Conservation (phyloP, 2,888 invertebrate genomes). For the Craniophora ligustri region DNA sequence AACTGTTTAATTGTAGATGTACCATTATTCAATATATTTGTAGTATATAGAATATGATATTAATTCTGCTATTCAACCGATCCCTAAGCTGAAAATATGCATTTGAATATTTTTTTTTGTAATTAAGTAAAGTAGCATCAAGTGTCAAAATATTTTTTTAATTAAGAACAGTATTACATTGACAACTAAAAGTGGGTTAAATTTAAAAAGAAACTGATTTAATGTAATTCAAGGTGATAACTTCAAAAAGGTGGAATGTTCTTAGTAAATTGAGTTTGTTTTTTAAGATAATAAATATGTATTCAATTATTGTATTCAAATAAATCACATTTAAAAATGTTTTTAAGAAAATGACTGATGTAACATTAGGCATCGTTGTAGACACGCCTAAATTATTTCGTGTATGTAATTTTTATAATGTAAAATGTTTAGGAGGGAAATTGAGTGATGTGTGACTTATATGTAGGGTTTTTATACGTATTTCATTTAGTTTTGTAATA, state of each 20-base stretch:
- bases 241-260: slow-evolving; percentile 31
- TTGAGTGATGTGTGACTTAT: slow-evolving; percentile 57
- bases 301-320: slow-evolving; percentile 49
- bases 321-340: slow-evolving; percentile 56
- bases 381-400: slow-evolving; percentile 78
- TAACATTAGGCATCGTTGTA: slow-evolving; percentile 79
- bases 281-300: slow-evolving; percentile 30
- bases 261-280: slow-evolving; percentile 34
- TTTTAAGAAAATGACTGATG: slow-evolving; percentile 85
- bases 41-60: background rate
- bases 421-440: slow-evolving; percentile 61
- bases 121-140: slow-evolving; percentile 4
- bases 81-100: slow-evolving; percentile 29
- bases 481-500: slow-evolving; percentile 54
- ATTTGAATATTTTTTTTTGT: background rate
- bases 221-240: slow-evolving; percentile 37
- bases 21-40: background rate
- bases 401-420: slow-evolving; percentile 75
- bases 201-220: slow-evolving; percentile 40
- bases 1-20: background rate
- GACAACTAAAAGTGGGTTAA: slow-evolving; percentile 40
- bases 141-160: slow-evolving; percentile 30
- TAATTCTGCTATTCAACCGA: background rate
- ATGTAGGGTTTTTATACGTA: slow-evolving; percentile 62
- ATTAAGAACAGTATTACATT: slow-evolving; percentile 28